Evolutionary conservation across 2,797 vertebrate genomes (phyloP), one percentile per base, ranked within the genome.

Genomic region (Gallinago nigripennis): DNA sequence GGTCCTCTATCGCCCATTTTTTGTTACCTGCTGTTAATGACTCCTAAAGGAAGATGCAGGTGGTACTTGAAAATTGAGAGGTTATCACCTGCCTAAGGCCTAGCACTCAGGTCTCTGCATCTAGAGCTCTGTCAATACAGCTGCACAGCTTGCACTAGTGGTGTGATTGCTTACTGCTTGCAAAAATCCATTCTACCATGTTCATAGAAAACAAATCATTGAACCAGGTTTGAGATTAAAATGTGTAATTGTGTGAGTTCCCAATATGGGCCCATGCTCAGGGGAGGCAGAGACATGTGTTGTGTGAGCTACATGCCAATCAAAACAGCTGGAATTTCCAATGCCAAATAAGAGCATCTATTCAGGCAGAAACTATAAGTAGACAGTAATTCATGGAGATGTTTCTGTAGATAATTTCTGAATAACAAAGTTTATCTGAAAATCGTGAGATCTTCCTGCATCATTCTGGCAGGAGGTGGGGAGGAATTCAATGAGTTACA

Each of bases 391-490:
- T 85, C 41, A 87, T 80, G 68, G 70, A 89, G 82, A 89, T 77
- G 46, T 76, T 73, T 93, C 75, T 24, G 45, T 35, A 88, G 88
- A 91, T 96, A 83, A 94, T 78, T 96, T 82, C 58, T 91, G 80
- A 92, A 94, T 89, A 92, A 88, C 64, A 66, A 83, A 61, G 69
- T 88, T 58, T 91, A 83, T 89, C 83, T 93, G 80, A 92, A 96
- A 95, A 91, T 89, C 81, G 71, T 80, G 45, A 90, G 75, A 53
- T 92, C 19, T 35, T 93, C 50, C 43, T 95, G 39, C 30, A 88
- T 50, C 17, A 11, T 87, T 90, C 68, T 78, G 39, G 45, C 15
- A 87, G 83, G 39, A 93, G 82, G 71, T 73, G 48, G 82, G 65
- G 51, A 72, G 28, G 41, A 87, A 78, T 90, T 92, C 69, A 88